Base-by-base conservation (phyloP, 2,888 invertebrate genomes). In the Lordiphosa andalusiaca region DNA sequence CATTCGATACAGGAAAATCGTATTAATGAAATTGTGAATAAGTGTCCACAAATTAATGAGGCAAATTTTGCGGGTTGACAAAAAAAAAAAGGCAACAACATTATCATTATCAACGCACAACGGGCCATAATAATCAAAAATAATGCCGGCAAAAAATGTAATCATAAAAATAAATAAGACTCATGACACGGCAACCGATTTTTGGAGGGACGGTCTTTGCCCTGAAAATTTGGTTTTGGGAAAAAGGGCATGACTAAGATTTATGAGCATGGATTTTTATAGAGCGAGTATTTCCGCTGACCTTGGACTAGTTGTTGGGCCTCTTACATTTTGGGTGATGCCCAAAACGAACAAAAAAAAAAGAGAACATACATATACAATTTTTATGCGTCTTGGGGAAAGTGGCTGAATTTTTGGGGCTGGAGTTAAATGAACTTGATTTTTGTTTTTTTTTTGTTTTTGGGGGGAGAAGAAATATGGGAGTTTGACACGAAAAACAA, bases 271-370 rank as follows among this genome's bases (percentile, higher is more conserved):
- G 60, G 47, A 56, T 55, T 67, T 73, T 71, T 73, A 71, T 71
- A 59, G 74, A 59, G 55, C 71, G 59, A 58, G 41, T 59, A 56
- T 61, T 61, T 71, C 75, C 71, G 72, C 51, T 72, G 75, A 74
- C 71, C 71, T 74, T 72, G 71, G 42, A 37, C 71, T 35, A 67
- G 58, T 68, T 66, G 44, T 44, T 12, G 30, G 25, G 6, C 25
- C 16, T 23, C 40, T 12, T 19, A 13, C 25, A 39, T 6, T 33
- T 41, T 41, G 33, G 48, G 42, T 52, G 48, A 54, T 53, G 42
- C 10, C 41, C 16, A 16, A 16, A 16, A 16, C 16, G 16, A 16
- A 16, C 16, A 16, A 51, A 65, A 9, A 30, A 9, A 23, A 23
- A 2, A 23, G 6, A n/a, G n/a, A n/a, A 16, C 6, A 23, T 0